phyloP scores from a whole-genome alignment of 1,140 invertebrate genomes.

The Drosophila subobscura region DNA sequence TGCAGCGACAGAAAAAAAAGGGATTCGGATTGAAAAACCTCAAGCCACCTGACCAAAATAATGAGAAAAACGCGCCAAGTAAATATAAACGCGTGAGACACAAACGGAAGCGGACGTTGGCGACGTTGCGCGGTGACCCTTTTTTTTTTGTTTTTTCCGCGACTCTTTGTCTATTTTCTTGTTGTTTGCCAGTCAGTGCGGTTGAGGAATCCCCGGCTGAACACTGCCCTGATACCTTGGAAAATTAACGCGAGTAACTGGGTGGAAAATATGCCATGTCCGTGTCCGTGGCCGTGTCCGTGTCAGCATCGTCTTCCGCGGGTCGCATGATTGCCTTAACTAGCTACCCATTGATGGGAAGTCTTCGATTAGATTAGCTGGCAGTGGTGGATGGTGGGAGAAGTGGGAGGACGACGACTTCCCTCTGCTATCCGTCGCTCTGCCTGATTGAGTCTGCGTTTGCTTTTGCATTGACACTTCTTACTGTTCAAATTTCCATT shows the following conservation, averaged over 20 bases:
- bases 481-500: no score
- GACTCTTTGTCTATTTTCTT: constrained; percentile 33
- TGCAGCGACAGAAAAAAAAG: constrained; percentile 52
- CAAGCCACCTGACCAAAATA: constrained; percentile 54
- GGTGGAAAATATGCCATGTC: constrained; percentile 73
- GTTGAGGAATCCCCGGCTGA: not conserved
- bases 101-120: constrained; percentile 47
- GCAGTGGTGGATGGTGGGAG: not conserved
- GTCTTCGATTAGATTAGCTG: constrained; percentile 39
- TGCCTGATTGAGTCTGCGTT: no score
- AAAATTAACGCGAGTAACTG: constrained; percentile 76
- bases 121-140: constrained; percentile 41
- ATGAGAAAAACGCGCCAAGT: constrained; percentile 61
- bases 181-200: constrained; percentile 21
- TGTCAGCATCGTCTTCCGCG: not conserved
- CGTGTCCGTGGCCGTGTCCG: constrained; percentile 29
- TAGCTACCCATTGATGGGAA: constrained; percentile 30
- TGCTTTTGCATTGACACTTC: no score
- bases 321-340: not conserved
- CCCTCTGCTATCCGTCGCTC: no score
- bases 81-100: constrained; percentile 58
- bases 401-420: not conserved
- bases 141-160: constrained; percentile 33
- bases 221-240: constrained; percentile 14
- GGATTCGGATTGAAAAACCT: constrained; percentile 29